Evolutionary conservation across 2,113 vertebrate genomes (phyloP), one percentile per base, ranked within the genome.

Genomic region (Alligator sinensis): DNA sequence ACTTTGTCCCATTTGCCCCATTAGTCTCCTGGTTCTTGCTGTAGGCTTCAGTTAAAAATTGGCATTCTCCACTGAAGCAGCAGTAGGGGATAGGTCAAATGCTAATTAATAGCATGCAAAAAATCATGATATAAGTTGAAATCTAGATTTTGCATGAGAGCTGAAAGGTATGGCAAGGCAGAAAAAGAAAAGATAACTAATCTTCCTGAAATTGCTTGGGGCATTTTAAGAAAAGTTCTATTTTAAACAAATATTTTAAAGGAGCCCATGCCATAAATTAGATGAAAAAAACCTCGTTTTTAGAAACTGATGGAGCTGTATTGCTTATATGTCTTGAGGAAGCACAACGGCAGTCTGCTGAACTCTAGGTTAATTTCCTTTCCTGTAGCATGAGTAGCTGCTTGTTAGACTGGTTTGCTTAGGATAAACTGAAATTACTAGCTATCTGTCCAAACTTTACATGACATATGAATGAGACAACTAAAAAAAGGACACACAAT

Each of bases 91-190:
- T 94, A 96, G 95, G 92, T 95, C 93, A 96, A 88, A 92, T 93
- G 54, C 92, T 96, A 97, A 97, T 97, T 94, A 95, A 95, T 93
- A 93, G 96, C 89, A 95, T 95, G 88, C 91, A 95, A 96, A 96
- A 47, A 47, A 96, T 92, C 95, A 89, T 95, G 92, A 92, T 89
- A 58, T 94, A 95, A 96, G 95, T 95, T 91, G 92, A 92, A 95
- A 96, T 92, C 88, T 96, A 88, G 93, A 92, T 92, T 96, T 89
- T 91, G 94, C 91, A 72, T 81, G 95, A 93, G 93, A 91, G 83
- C 90, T 89, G 80, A 92, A 97, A 92, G 91, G 86, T 30, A 82
- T 13, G 57, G 92, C 93, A 92, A 95, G 74, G 77, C 88, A 94
- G 93, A 93, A 96, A 87, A n/a, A 94, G 34, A 77, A 77, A 83